Evolutionary conservation across 2,888 invertebrate genomes (phyloP), one percentile per base, ranked within the genome.

Genomic region (Peribatodes rhomboidaria): DNA sequence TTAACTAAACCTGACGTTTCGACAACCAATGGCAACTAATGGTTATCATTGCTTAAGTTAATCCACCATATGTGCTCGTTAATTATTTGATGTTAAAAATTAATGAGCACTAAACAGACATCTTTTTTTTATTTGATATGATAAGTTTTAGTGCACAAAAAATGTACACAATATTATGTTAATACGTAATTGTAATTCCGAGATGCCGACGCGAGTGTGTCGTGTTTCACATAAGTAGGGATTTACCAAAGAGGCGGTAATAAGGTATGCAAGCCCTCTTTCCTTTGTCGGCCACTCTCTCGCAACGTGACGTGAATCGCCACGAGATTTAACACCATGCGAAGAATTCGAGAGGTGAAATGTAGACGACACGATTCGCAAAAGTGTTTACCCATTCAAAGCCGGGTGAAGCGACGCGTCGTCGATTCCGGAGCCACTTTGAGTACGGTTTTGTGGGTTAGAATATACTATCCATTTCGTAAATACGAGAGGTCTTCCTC

Each of bases 201-300:
- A 85, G 87, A 86, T 76, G 79, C 76, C 79, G 81, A 83, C 85
- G 77, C 79, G 82, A 83, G 81, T 82, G 83, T 85, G 88, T 87
- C 87, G 85, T 88, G 88, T 91, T 89, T 88, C 88, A 87, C 86
- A 85, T 87, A 91, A 92, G 89, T 88, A 84, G 84, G 90, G 91
- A 90, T 92, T 91, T 90, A 76, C 84, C 83, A 89, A 90, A 92
- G 91, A 92, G 90, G 92, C 89, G 85, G 89, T 90, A 88, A 90
- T 92, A 93, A 92, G 90, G 90, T 93, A 92, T 92, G 92, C 92
- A 90, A 86, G 90, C 89, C 90, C 91, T 89, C 89, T 88, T 88
- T 82, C 91, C 92, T 93, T 92, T 93, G 92, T 92, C 92, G 92
- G 90, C 92, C 87, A 92, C 90, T 92, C 87, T 82, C 83, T 81